These are phyloP conservation scores for Sycophaga agraensis DNA, from an alignment of 1,140 invertebrate genomes.

Conservation along the genomic window DNA sequence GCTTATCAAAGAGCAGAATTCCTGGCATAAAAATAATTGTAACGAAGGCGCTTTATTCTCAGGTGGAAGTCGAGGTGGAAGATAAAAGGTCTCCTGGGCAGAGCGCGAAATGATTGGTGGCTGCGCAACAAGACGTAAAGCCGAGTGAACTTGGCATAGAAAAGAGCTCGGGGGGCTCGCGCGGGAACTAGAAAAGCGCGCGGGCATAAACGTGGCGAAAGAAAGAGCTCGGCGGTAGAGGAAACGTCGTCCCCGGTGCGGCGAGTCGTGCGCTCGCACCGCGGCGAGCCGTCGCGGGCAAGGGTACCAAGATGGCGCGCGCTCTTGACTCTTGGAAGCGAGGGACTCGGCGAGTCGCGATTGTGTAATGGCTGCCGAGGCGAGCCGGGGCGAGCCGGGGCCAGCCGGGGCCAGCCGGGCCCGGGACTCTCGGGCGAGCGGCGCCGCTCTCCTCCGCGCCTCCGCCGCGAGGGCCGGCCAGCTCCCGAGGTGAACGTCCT, in stretches of 20 bases:
- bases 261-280: conserved; percentile 1
- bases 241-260: conserved; percentile 5
- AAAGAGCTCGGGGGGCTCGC: not conserved
- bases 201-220: conserved; percentile 6
- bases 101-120: not conserved
- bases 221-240: conserved; percentile 3
- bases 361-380: conserved; percentile 32
- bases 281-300: not conserved
- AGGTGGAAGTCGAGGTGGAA: too few relatives aligned
- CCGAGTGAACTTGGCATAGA: not conserved
- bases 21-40: too few relatives aligned
- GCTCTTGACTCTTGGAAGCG: conserved; percentile 12
- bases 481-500: conserved; percentile 27
- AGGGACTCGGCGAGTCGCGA: not conserved
- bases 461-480: not conserved
- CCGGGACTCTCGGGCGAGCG: too few relatives aligned
- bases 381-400: too few relatives aligned
- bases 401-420: too few relatives aligned
- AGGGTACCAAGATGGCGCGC: conserved; percentile 28
- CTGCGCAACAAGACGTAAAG: not conserved
- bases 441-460: not conserved
- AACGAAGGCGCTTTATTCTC: too few relatives aligned
- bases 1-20: too few relatives aligned
- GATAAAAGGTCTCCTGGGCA: not conserved
- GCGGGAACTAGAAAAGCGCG: conserved; percentile 10